Conservation (phyloP, 2,797 vertebrate species). For the Alosa sapidissima region DNA sequence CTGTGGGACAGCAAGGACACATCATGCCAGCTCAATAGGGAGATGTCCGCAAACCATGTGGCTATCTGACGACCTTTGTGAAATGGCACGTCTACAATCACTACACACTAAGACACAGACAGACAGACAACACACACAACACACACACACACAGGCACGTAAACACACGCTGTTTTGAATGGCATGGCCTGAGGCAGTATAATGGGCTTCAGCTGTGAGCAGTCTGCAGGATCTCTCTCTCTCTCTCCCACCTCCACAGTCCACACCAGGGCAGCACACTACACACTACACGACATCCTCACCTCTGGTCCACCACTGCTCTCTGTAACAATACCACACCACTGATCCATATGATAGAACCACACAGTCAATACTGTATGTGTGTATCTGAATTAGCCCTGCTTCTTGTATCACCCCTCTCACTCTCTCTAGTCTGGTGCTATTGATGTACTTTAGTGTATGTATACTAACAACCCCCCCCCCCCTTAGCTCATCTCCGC, state of each 20-base stretch:
- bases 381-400: neutral
- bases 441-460: neutral
- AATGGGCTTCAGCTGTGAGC: slow-evolving; percentile 7
- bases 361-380: neutral
- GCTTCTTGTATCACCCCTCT: neutral
- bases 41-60: neutral
- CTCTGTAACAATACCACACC: neutral
- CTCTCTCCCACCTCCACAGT: slow-evolving; percentile 24
- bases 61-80: slow-evolving; percentile 14
- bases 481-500: neutral
- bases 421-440: neutral
- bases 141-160: slow-evolving; percentile 26
- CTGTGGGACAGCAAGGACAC: neutral
- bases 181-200: neutral
- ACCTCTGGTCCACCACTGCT: neutral
- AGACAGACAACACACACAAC: slow-evolving; percentile 24
- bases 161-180: slow-evolving; percentile 33
- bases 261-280: slow-evolving; percentile 41
- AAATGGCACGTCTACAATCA: slow-evolving; percentile 13
- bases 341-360: neutral
- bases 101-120: slow-evolving; percentile 23
- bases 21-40: neutral
- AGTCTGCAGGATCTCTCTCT: neutral
- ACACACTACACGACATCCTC: neutral
- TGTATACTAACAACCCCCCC: neutral